Base-by-base conservation (phyloP, 30 jellyfish, hydroid and myxozoan genomes). In the Calvadosia cruxmelitensis region DNA sequence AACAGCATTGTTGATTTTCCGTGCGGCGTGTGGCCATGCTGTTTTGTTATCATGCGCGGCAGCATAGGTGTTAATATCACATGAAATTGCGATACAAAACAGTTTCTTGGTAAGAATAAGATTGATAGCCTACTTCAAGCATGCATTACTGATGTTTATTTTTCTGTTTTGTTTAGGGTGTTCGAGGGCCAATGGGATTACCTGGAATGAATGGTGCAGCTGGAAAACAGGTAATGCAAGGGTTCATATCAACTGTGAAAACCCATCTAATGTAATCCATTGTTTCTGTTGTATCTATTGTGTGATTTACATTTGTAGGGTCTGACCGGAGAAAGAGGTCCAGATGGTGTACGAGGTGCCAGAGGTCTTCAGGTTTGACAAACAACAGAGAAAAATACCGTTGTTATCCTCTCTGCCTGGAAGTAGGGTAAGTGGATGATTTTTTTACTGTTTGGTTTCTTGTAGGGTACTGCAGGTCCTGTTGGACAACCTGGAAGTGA, bases 381-480 rank as follows among this genome's bases (percentile, higher is more conserved):
- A 10, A 42, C 20, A 75, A 78, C 31, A 48, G 26, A 25, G 86
- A 72, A 57, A 64, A 71, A 57, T 49, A 1, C 66, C 34, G 23
- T 57, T 23, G 20, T 49, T 64, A 15, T 31, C 1, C 24, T 49
- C 27, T 62, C 3, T 13, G 27, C 66, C 29, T 70, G 12, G 27
- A 24, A 1, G 25, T 53, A 26, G 26, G 66, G 24, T 36, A 25
- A 23, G 20, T 13, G 16, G 53, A 13, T 48, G 2, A 0, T 49
- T 64, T 16, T 27, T 7, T 1, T 13, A n/a, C 15, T 27, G 16
- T 67, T 27, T 33, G 24, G 31, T 20, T 63, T 50, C 27, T 32
- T 73, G 2, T 67, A 81, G 94, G 99, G 99, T 10, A 32, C 50
- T 34, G 36, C 80, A 15, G 96, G 96, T 48, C 85, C 78, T 3